These are phyloP conservation scores for Calyptomena viridis DNA, from an alignment of 2,113 vertebrate species.

Conservation along the genomic window DNA sequence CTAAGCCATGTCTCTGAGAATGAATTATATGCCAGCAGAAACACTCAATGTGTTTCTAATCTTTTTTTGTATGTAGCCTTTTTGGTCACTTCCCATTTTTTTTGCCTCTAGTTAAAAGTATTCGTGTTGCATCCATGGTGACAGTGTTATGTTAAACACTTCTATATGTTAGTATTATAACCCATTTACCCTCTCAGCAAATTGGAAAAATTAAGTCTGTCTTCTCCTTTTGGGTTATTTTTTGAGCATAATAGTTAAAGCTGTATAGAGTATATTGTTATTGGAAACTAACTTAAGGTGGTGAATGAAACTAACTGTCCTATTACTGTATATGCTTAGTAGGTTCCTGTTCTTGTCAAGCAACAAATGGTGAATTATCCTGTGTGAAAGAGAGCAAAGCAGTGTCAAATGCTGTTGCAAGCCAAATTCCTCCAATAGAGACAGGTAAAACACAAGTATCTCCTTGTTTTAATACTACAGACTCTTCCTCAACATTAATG, in stretches of 20 bases:
- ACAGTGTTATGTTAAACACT: not conserved
- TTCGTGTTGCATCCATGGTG: not conserved
- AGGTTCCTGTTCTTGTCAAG: constrained; percentile 84
- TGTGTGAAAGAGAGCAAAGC: constrained; percentile 70
- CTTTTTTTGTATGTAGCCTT: not conserved
- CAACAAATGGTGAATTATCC: constrained; percentile 67
- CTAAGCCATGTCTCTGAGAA: not conserved
- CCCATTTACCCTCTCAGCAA: not conserved
- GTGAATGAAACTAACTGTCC: not conserved
- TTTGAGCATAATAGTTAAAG: not conserved
- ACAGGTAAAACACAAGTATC: constrained; percentile 72
- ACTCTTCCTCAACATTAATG: not conserved
- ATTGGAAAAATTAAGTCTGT: not conserved
- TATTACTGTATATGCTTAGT: not conserved
- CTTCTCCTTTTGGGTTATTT: not conserved
- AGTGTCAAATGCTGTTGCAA: constrained; percentile 35
- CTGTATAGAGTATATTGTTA: not conserved
- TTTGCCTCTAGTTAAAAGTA: not conserved
- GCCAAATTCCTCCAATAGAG: constrained; percentile 58
- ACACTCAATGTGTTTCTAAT: not conserved
- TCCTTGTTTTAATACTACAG: not conserved
- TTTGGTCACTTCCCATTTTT: not conserved
- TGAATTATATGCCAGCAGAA: not conserved
- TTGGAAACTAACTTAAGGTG: not conserved
- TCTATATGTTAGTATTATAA: not conserved